Evolutionary conservation across 2,113 vertebrate species (phyloP), one percentile per base, ranked within the genome.

Genomic region (Diadophis punctatus): DNA sequence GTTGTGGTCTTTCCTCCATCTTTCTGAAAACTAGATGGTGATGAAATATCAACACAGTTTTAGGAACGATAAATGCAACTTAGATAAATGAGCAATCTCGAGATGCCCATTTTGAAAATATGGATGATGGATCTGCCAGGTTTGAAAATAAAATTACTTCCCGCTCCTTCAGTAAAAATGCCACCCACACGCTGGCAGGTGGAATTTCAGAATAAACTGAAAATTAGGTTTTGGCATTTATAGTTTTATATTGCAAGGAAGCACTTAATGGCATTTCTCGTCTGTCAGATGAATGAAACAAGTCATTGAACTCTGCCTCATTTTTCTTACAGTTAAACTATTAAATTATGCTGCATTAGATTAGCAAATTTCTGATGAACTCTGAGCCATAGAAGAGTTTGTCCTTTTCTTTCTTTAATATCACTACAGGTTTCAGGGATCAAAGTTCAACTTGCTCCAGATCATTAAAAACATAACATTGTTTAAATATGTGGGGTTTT

Each of bases 81-180:
- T 93, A 60, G 25, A 90, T 20, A 63, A 74, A 91, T 55, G 80
- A 93, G 4, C 3, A 86, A 80, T 74, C 11, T 22, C 80, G 12
- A 53, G 14, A 52, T 88, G 86, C 1, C 1, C 0, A 68, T 84
- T 92, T 25, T 0, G 49, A 93, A 93, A 90, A 89, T 25, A 20
- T 1, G 39, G 20, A 30, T 89, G 4, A 87, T 91, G 86, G 87
- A 9, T 51, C 0, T 8, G 2, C 4, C 3, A 91, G 60, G 23
- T 68, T 94, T 63, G 92, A 91, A 93, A 95, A 89, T 6, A 93
- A 49, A 80, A 39, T n/a, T 91, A 43, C 8, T 86, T 93, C 87
- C 46, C 30, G 23, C 53, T 53, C 94, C 90, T 51, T 90, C 55
- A 90, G 6, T 14, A 95, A 94, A n/a, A 95, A 90, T 92, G 52